Evolutionary conservation across 2,797 vertebrate species (phyloP).

Genomic region (Helicolenus hilgendorfi): DNA sequence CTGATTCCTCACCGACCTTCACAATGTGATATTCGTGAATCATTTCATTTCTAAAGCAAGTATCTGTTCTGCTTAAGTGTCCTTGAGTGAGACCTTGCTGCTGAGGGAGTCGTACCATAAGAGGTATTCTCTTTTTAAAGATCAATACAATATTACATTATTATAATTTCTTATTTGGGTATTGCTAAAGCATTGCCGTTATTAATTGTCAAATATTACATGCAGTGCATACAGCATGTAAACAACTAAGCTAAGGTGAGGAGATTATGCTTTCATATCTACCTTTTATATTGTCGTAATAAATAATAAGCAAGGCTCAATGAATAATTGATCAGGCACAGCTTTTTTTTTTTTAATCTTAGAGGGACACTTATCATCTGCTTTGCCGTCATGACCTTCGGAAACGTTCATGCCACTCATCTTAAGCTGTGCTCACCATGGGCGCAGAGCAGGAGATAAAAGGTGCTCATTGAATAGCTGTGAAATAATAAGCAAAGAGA

Average conservation of each 20-base stretch:
- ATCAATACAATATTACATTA: background rate
- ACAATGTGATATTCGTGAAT: background rate
- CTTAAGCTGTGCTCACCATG: constrained; percentile 14
- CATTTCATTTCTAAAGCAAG: background rate
- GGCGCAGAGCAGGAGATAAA: background rate
- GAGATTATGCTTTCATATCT: background rate
- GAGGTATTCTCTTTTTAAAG: background rate
- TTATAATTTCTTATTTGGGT: background rate
- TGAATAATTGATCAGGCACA: constrained; percentile 58
- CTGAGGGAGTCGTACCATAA: background rate
- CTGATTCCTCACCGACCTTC: background rate
- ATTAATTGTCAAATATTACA: background rate
- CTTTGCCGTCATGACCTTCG: constrained; percentile 38
- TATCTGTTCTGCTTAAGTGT: background rate
- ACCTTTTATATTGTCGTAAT: background rate
- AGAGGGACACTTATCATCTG: constrained; percentile 23
- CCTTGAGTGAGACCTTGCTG: background rate
- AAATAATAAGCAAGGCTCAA: background rate
- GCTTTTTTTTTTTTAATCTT: background rate
- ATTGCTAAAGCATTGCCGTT: background rate
- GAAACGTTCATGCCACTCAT: constrained; percentile 34
- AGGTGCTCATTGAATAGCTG: background rate
- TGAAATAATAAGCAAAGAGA: background rate
- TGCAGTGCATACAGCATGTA: background rate
- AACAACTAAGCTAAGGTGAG: background rate